Conservation (phyloP, 2,888 invertebrate genomes). For the Salticus scenicus region DNA sequence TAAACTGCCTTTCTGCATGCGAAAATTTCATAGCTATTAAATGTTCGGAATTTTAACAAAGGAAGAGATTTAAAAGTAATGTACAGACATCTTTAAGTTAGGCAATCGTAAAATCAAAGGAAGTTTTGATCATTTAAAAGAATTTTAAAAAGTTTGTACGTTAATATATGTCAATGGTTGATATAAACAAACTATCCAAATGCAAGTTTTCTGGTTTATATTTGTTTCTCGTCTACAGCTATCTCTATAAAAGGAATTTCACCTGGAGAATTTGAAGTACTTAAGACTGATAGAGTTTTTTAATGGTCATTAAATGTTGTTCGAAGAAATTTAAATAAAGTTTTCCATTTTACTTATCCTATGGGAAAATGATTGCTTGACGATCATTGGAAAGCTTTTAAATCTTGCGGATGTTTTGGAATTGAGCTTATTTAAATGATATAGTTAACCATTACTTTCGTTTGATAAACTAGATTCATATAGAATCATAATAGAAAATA, state of each 20-base stretch:
- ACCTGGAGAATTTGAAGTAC: neutral
- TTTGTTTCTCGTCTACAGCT: neutral
- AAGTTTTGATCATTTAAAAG: too few species aligned
- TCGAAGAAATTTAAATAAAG: neutral
- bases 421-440: neutral
- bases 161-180: too few species aligned
- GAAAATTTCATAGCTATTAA: too few species aligned
- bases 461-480: neutral
- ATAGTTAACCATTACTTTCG: neutral
- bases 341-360: neutral
- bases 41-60: too few species aligned
- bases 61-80: too few species aligned
- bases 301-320: neutral
- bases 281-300: neutral
- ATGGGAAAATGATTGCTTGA: neutral
- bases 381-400: neutral
- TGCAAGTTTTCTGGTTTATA: neutral
- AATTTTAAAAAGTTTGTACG: too few species aligned
- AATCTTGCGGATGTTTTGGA: neutral
- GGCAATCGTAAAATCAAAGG: too few species aligned
- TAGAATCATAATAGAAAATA: neutral
- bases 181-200: too few species aligned
- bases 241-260: neutral
- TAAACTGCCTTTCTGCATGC: too few species aligned
- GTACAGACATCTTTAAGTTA: too few species aligned